phyloP scores from a whole-genome alignment of 30 jellyfish, hydroid and myxozoan genomes.

The Catostylus mosaicus region DNA sequence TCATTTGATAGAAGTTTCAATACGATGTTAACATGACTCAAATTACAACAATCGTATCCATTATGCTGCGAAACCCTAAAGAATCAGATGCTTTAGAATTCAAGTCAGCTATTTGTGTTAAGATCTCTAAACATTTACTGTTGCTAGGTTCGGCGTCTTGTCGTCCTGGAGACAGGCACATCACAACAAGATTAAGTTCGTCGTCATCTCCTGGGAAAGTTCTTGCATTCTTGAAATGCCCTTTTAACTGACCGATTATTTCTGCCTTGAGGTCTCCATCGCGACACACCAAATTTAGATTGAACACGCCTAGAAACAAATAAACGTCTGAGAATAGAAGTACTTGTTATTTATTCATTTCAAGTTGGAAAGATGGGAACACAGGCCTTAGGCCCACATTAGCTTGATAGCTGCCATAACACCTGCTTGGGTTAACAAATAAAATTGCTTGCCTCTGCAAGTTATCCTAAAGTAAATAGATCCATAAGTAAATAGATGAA shows the following conservation, averaged over 20 bases:
- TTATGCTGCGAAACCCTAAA: neutral
- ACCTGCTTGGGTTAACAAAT: too few species aligned
- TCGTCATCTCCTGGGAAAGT: conserved; percentile 11
- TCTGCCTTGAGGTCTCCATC: conserved; percentile 31
- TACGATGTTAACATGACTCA: too few species aligned
- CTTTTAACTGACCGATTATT: neutral
- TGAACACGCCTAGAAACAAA: conserved; percentile 28
- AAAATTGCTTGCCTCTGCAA: too few species aligned
- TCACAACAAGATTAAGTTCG: conserved; percentile 20
- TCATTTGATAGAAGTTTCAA: too few species aligned
- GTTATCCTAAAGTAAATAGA: too few species aligned
- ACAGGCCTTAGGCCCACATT: too few species aligned
- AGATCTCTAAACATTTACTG: neutral
- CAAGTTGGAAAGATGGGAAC: too few species aligned
- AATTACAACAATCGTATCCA: neutral
- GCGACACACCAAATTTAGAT: conserved; percentile 39
- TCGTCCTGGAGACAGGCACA: conserved; percentile 29
- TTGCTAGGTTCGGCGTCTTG: conserved; percentile 6
- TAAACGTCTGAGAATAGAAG: neutral
- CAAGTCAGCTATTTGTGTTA: neutral
- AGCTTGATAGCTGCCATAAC: too few species aligned
- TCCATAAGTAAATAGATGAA: too few species aligned
- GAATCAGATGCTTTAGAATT: neutral
- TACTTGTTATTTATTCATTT: too few species aligned
- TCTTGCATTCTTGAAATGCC: neutral